Percentiles rank a stretch among this genome's conserved stretches.
phyloP scores from a whole-genome alignment of 2,113 vertebrate species.

The Miniopterus natalensis region DNA sequence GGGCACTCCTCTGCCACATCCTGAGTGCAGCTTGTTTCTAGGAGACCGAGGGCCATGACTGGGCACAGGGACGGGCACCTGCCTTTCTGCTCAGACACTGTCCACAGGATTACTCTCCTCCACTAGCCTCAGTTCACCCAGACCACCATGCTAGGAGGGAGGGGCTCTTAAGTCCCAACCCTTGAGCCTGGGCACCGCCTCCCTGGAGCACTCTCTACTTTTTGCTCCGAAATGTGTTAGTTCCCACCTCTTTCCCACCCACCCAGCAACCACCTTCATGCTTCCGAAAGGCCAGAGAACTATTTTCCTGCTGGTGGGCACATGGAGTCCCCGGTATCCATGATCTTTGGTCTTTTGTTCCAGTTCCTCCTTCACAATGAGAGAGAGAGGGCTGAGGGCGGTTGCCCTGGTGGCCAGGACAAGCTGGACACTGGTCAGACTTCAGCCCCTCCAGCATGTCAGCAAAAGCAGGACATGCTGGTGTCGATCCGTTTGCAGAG shows the following conservation, averaged over 20 bases:
- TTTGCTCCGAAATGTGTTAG: background rate
- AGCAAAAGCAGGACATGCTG: background rate
- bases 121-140: no score
- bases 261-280: background rate
- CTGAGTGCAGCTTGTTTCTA: background rate
- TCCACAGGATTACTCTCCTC: background rate
- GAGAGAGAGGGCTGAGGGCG: background rate
- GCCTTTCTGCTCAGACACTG: background rate
- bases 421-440: no score
- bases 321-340: no score
- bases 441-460: background rate
- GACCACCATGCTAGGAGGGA: background rate
- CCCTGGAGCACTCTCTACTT: background rate
- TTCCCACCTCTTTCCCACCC: background rate
- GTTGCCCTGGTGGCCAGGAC: background rate
- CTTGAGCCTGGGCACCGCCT: background rate
- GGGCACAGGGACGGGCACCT: background rate
- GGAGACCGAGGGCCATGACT: fast-evolving
- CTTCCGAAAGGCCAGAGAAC: background rate
- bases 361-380: background rate
- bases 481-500: fast-evolving
- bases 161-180: background rate
- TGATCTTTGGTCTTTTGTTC: background rate
- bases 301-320: no score
- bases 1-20: fast-evolving